Conservation (phyloP, 2,888 invertebrate species). For the Odontocerum albicorne region DNA sequence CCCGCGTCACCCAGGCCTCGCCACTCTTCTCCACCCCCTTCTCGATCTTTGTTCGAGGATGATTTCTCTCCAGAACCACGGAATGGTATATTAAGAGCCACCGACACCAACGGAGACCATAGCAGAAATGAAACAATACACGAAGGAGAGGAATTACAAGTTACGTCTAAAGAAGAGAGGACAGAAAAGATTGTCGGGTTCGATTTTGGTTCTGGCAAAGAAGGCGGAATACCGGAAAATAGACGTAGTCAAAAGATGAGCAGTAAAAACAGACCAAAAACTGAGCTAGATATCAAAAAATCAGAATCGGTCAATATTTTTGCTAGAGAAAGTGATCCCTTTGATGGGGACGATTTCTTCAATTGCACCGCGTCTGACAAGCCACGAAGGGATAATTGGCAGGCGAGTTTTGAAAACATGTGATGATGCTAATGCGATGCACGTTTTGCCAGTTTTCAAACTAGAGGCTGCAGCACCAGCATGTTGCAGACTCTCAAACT, state of each 20-base stretch:
- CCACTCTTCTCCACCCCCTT: constrained; percentile 36
- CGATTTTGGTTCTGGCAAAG: constrained; percentile 31
- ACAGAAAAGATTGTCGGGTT: constrained; percentile 36
- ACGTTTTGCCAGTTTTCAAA: too few relatives aligned
- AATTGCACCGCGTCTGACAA: constrained; percentile 57
- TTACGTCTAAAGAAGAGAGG: constrained; percentile 22
- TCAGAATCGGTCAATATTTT: constrained; percentile 91
- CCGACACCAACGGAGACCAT: constrained; percentile 45
- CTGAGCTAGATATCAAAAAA: constrained; percentile 74
- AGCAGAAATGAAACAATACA: constrained; percentile 53
- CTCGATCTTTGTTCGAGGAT: constrained; percentile 62
- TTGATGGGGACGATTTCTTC: constrained; percentile 88
- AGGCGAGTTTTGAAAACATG: constrained; percentile 52
- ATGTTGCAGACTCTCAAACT: not conserved
- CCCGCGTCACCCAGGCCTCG: constrained; percentile 38
- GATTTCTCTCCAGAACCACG: constrained; percentile 62
- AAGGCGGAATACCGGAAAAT: constrained; percentile 19
- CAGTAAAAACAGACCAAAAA: constrained; percentile 45
- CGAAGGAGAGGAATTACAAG: constrained; percentile 48
- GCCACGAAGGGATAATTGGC: constrained; percentile 55
- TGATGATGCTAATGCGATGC: constrained; percentile 39
- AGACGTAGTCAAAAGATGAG: constrained; percentile 46
- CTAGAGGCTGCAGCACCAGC: not conserved
- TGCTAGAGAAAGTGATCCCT: constrained; percentile 82
- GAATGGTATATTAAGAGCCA: constrained; percentile 49